phyloP scores from a whole-genome alignment of 2,797 vertebrate species.

The Pygocentrus nattereri region DNA sequence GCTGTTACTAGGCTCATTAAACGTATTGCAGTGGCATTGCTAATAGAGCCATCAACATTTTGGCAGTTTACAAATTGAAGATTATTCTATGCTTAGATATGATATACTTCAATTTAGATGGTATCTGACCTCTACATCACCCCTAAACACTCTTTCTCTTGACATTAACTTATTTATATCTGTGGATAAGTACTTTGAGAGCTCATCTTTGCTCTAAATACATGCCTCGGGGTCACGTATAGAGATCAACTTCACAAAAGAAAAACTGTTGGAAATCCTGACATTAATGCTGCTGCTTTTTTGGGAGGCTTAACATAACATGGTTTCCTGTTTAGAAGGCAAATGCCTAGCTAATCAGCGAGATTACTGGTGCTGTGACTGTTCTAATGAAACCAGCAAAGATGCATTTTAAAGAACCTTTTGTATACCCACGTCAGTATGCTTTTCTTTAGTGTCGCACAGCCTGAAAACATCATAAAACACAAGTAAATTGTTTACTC shows the following conservation, averaged over 20 bases:
- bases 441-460: background rate
- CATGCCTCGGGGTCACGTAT: background rate
- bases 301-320: background rate
- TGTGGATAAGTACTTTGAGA: background rate
- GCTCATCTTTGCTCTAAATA: background rate
- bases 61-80: background rate
- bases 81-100: background rate
- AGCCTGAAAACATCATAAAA: background rate
- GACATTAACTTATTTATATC: background rate
- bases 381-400: background rate
- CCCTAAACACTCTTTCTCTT: constrained; percentile 4
- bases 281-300: background rate
- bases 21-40: background rate
- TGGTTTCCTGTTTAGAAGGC: background rate
- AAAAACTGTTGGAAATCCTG: background rate
- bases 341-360: background rate
- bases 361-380: background rate
- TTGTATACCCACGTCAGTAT: background rate
- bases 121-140: constrained; percentile 10
- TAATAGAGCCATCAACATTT: background rate
- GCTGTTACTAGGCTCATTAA: background rate
- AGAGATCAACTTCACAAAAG: background rate
- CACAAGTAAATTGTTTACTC: constrained; percentile 13
- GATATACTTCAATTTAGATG: background rate
- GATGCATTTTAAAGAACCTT: background rate